Base-by-base conservation (phyloP, 2,888 invertebrate species). In the Tenthredo mesomela region DNA sequence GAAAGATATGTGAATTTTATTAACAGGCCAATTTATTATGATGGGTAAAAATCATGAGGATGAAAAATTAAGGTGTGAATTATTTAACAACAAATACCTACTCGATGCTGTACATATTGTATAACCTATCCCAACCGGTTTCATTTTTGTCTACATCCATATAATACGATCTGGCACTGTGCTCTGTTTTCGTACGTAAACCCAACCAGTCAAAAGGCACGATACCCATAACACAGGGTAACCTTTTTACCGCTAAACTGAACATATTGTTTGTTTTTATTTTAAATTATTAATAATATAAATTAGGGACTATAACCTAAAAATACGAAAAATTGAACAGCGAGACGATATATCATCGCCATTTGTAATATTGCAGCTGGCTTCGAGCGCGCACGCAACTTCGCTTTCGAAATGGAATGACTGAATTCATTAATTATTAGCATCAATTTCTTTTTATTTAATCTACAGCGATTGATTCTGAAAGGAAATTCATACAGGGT, bases 51-150 rank as follows among this genome's bases (percentile, higher is more conserved):
- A 54, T 54, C 2, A n/a, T n/a, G 1, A 7, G n/a, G n/a, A n/a
- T 54, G 54, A n/a, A n/a, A 54, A 54, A 2, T 54, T 54, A 54
- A 54, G 6, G 18, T 54, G 2, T 67, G 18, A 67, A 33, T 25
- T 73, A 25, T 43, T 43, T 43, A 61, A 37, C 21, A 61, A 25
- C 4, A 61, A 65, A 15, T 61, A 92, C 94, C 93, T 93, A 95
- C 95, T 94, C 93, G 87, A 86, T 91, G 40, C 88, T 87, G 88
- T 94, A 95, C 94, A 95, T 95, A 87, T 89, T 88, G 88, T 94
- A 94, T 1, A 95, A 92, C 89, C 95, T 92, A 0, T 94, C 94
- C 93, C 94, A 94, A 50, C 95, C 95, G 47, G 94, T 94, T 88
- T 93, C 90, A 65, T 82, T 15, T 50, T 43, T 18, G 50, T 70